Evolutionary conservation across 2,113 vertebrate species (phyloP).

Genomic region (Myxocyprinus asiaticus): DNA sequence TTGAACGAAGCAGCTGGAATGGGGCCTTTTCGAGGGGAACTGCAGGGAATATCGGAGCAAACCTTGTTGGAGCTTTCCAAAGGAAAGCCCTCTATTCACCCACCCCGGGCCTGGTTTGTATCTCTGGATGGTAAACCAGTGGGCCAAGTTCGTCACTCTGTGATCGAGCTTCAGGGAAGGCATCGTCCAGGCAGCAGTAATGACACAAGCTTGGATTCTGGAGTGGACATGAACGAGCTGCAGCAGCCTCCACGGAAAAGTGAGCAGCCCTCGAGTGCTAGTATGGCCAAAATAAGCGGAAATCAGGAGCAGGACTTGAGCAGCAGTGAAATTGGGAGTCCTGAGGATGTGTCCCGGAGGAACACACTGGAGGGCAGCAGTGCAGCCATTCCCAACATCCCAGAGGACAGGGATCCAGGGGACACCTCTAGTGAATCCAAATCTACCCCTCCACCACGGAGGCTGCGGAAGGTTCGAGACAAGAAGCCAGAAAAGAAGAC

Average conservation of each 20-base stretch:
- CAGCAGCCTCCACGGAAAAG: constrained; percentile 77
- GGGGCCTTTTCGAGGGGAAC: constrained; percentile 84
- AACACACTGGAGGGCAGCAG: constrained; percentile 81
- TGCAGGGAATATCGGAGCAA: constrained; percentile 94
- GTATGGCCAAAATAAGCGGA: constrained; percentile 70
- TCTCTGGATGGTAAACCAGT: constrained; percentile 91
- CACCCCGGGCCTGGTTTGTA: constrained; percentile 91
- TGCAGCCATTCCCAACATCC: constrained; percentile 73
- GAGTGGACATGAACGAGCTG: constrained; percentile 96
- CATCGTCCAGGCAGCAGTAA: constrained; percentile 88
- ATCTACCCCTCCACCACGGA: constrained; percentile 73
- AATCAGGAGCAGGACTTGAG: constrained; percentile 89
- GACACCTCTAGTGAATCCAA: constrained; percentile 76
- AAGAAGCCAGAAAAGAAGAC: constrained; percentile 75
- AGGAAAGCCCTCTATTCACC: constrained; percentile 84
- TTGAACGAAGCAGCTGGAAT: constrained; percentile 90
- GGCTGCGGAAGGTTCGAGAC: constrained; percentile 75
- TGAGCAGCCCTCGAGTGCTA: constrained; percentile 83
- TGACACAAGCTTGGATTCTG: constrained; percentile 94
- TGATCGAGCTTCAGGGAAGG: constrained; percentile 87
- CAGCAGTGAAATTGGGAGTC: constrained; percentile 91
- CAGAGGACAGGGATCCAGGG: constrained; percentile 72
- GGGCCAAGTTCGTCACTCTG: constrained; percentile 91
- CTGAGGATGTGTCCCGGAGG: constrained; percentile 85
- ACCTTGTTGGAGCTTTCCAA: constrained; percentile 87